phyloP scores from a whole-genome alignment of 2,797 vertebrate genomes.

The Channa striata region DNA sequence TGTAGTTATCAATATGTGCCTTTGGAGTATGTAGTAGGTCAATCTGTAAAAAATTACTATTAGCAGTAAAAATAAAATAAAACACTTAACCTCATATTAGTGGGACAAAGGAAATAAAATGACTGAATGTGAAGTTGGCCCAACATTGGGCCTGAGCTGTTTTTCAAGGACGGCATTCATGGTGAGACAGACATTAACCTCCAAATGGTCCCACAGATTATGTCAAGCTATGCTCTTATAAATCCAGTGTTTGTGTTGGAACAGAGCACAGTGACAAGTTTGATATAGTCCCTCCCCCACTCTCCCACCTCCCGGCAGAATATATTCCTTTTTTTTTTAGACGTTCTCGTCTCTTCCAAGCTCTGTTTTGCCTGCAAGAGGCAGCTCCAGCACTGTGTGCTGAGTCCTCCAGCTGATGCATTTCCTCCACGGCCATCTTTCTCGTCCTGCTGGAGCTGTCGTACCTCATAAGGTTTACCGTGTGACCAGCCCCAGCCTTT shows the following conservation, averaged over 20 bases:
- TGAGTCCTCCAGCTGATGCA: neutral
- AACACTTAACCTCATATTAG: neutral
- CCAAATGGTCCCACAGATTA: conserved; percentile 15
- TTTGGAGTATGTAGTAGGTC: no score
- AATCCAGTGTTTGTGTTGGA: conserved; percentile 26
- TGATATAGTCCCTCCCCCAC: conserved; percentile 23
- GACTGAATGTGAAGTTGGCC: no score
- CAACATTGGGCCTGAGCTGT: no score
- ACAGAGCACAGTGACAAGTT: conserved; percentile 16
- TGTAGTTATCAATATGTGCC: neutral
- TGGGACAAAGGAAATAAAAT: neutral
- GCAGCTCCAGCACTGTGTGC: conserved; percentile 15
- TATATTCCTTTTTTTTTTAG: neutral
- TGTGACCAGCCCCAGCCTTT: conserved; percentile 19
- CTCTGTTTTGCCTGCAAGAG: conserved; percentile 29
- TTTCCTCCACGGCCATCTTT: conserved; percentile 20
- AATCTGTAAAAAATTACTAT: conserved; percentile 5
- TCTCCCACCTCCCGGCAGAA: conserved; percentile 25
- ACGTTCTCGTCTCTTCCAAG: conserved; percentile 5
- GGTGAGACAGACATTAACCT: neutral
- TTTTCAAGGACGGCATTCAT: no score
- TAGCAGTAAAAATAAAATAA: neutral
- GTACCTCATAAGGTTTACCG: conserved; percentile 19
- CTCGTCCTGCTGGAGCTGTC: conserved; percentile 26
- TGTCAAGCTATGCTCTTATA: conserved; percentile 6